These are phyloP conservation scores for Pao palembangensis DNA, from an alignment of 2,113 vertebrate genomes.

Conservation along the genomic window DNA sequence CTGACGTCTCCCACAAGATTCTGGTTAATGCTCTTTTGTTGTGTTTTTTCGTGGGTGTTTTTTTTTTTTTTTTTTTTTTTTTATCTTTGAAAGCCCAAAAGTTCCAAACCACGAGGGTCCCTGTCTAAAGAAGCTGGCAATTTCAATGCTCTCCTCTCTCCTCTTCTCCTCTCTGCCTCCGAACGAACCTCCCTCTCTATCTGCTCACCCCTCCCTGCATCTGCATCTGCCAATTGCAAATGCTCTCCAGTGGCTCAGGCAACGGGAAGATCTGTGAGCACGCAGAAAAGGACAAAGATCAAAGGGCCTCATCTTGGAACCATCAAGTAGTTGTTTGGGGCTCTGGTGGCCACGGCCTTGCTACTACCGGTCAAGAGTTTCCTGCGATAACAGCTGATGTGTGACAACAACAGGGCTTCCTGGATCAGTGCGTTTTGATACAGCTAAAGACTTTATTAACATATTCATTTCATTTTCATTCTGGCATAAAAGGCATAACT, in stretches of 20 bases:
- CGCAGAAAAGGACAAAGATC: conserved; percentile 63
- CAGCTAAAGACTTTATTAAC: no score
- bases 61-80: not conserved
- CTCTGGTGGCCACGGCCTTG: conserved; percentile 36
- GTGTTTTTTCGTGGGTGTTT: no score
- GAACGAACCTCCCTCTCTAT: conserved; percentile 44
- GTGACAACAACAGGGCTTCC: conserved; percentile 39
- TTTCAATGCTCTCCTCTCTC: conserved; percentile 31
- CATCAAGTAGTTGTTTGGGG: conserved; percentile 60
- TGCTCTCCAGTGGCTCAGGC: conserved; percentile 25
- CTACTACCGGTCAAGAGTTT: conserved; percentile 49
- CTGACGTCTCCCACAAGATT: not conserved
- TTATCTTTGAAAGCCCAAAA: not conserved
- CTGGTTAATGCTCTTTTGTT: not conserved
- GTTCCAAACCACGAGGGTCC: conserved; percentile 19
- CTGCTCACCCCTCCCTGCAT: conserved; percentile 51
- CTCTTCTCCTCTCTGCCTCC: conserved; percentile 33
- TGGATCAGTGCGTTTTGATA: conserved; percentile 31
- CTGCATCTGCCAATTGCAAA: conserved; percentile 52
- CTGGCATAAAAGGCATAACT: conserved; percentile 19
- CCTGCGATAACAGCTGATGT: conserved; percentile 54
- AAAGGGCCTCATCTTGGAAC: conserved; percentile 47
- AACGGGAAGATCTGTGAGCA: conserved; percentile 28
- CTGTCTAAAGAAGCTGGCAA: conserved; percentile 38
- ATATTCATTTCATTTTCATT: conserved; percentile 29